phyloP scores from a whole-genome alignment of 92 coral and sea anemone genomes.

The Epizoanthus rinbou region DNA sequence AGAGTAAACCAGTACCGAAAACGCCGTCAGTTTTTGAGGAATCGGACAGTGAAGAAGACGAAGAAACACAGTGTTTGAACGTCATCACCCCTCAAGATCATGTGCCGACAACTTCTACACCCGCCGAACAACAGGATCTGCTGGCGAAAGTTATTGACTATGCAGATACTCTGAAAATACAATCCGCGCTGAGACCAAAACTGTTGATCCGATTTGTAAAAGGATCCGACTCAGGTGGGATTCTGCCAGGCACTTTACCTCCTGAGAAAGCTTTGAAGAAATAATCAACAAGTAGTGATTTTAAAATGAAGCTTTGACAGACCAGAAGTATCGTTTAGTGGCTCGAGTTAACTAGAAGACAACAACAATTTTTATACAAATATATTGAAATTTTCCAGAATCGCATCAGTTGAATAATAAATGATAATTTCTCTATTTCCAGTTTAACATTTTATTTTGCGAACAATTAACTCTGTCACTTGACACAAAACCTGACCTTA shows the following conservation, averaged over 20 bases:
- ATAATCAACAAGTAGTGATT: neutral
- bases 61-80: constrained; percentile 49
- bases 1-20: constrained; percentile 51
- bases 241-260: constrained; percentile 84
- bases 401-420: no score
- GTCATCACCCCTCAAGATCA: constrained; percentile 50
- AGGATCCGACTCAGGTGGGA: constrained; percentile 75
- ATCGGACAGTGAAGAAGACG: constrained; percentile 90
- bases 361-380: no score
- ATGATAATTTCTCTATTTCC: no score
- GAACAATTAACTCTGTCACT: no score
- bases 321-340: no score
- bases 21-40: constrained; percentile 86
- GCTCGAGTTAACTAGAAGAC: no score
- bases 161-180: constrained; percentile 85
- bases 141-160: constrained; percentile 92
- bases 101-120: constrained; percentile 71
- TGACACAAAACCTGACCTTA: no score
- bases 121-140: constrained; percentile 82
- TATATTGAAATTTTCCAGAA: no score
- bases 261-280: constrained; percentile 5
- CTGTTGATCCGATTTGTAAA: constrained; percentile 88
- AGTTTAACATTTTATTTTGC: no score
- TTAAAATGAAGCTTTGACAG: no score
- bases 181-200: constrained; percentile 75